Conservation (phyloP, 2,888 invertebrate species). For the Patella caerulea region DNA sequence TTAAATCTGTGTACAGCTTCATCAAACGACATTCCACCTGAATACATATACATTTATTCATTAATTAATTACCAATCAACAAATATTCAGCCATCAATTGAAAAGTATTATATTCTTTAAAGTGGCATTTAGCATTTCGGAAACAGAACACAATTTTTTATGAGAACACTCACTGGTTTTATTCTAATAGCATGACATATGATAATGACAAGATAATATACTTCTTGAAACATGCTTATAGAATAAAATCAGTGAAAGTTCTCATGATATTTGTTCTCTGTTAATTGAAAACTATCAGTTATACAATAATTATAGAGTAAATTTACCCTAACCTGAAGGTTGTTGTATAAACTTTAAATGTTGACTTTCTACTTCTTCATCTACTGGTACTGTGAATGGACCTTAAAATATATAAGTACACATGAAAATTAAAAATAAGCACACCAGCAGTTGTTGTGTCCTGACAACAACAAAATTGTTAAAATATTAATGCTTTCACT, state of each 20-base stretch:
- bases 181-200: neutral
- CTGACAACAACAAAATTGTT: too few species aligned
- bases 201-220: neutral
- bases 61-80: too few species aligned
- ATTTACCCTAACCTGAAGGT: constrained; percentile 73
- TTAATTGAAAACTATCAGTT: neutral
- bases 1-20: constrained; percentile 95
- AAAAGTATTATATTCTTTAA: too few species aligned
- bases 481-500: too few species aligned
- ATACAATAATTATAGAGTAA: neutral
- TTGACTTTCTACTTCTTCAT: constrained; percentile 94
- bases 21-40: constrained; percentile 77
- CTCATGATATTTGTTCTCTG: neutral
- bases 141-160: too few species aligned
- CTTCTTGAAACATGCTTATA: neutral
- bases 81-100: too few species aligned
- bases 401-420: constrained; percentile 67
- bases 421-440: too few species aligned
- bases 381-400: constrained; percentile 86
- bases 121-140: neutral
- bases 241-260: neutral
- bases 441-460: too few species aligned
- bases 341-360: constrained; percentile 85
- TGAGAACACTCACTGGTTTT: too few species aligned
- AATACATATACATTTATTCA: neutral